These are phyloP conservation scores for Anarhynchus alexandrinus DNA, from an alignment of 2,113 vertebrate genomes.

Conservation along the genomic window DNA sequence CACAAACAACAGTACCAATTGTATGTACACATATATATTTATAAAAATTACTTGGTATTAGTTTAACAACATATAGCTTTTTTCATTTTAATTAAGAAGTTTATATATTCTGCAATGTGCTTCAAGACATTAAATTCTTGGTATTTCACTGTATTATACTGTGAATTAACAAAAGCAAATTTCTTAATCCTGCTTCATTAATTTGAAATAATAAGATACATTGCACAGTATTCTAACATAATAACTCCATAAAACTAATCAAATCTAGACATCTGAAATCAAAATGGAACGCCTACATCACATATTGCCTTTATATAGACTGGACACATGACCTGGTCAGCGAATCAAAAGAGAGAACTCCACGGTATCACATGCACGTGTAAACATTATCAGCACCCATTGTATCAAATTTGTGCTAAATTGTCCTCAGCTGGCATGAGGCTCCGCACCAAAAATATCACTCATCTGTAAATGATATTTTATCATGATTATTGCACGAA, in stretches of 20 bases:
- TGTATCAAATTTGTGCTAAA: neutral
- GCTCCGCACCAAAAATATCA: neutral
- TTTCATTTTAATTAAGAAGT: neutral
- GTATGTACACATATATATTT: neutral
- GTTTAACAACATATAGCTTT: neutral
- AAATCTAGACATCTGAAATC: neutral
- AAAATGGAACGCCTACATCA: neutral
- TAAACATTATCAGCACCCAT: neutral
- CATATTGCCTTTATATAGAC: neutral
- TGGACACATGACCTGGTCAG: conserved; percentile 58
- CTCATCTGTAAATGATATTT: neutral
- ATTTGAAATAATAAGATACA: neutral
- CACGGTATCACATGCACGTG: neutral
- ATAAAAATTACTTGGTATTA: neutral
- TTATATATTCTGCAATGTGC: neutral
- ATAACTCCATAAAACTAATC: neutral
- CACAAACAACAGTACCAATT: neutral
- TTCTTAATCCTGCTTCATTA: neutral
- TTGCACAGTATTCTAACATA: accelerated
- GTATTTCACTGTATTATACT: neutral
- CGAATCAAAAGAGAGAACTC: conserved; percentile 23
- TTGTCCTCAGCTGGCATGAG: neutral
- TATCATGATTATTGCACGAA: neutral
- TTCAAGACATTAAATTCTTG: accelerated
- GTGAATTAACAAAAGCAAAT: neutral